These are phyloP conservation scores for Hipposideros larvatus DNA, from an alignment of 2,797 vertebrate genomes.

Conservation along the genomic window DNA sequence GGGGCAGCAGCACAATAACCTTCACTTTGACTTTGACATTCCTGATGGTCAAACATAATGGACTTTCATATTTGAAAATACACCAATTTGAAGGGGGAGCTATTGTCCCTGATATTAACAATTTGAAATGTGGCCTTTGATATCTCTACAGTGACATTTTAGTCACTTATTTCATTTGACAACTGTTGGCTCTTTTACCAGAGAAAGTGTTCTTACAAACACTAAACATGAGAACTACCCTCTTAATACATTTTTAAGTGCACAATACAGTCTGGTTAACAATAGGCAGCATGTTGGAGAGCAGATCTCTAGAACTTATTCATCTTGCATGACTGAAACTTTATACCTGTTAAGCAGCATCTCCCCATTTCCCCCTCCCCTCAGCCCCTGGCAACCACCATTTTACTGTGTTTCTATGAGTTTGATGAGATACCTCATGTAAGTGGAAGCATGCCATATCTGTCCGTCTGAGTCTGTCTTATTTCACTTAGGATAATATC, in stretches of 20 bases:
- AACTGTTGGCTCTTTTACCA: background rate
- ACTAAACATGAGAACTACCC: background rate
- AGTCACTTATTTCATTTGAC: constrained; percentile 5
- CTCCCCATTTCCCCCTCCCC: background rate
- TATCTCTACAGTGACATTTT: background rate
- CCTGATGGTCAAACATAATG: constrained; percentile 1
- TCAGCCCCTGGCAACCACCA: background rate
- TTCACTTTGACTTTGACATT: constrained; percentile 62
- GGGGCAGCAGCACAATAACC: background rate
- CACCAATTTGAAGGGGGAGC: background rate
- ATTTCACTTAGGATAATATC: background rate
- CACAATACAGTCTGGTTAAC: background rate
- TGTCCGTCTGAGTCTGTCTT: background rate
- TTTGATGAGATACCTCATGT: background rate
- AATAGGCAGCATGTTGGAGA: background rate
- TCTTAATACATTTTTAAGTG: background rate
- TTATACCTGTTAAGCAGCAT: background rate
- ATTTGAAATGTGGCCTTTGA: constrained; percentile 32
- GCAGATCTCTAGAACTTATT: background rate
- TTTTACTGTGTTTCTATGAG: background rate
- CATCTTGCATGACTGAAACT: background rate
- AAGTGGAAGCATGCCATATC: background rate
- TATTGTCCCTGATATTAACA: constrained; percentile 26
- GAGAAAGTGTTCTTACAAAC: background rate
- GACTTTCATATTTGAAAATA: constrained; percentile 64